Evolutionary conservation across 2,113 vertebrate species (phyloP).

Genomic region (Cromileptes altivelis): DNA sequence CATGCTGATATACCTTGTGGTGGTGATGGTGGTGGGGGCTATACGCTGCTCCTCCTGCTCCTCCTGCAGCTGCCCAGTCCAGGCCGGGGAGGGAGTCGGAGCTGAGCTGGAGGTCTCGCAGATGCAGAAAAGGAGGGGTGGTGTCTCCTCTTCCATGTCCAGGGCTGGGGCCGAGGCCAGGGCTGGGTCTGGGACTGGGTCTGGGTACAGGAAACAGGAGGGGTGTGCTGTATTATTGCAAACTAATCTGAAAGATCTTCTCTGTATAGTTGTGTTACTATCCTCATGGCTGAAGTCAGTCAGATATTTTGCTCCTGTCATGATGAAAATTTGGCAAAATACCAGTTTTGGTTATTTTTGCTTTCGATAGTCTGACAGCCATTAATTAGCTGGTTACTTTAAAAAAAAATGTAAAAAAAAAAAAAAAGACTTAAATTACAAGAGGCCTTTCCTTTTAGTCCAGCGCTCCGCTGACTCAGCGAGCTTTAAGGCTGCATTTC

Average conservation of each 20-base stretch:
- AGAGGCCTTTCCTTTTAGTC: too few relatives aligned
- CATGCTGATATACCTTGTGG: slow-evolving; percentile 41
- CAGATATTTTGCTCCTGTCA: not conserved
- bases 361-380: too few relatives aligned
- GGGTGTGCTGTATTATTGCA: not conserved
- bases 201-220: slow-evolving; percentile 14
- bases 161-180: slow-evolving; percentile 48
- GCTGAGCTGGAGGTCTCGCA: slow-evolving; percentile 86
- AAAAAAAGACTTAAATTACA: too few relatives aligned
- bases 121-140: slow-evolving; percentile 69
- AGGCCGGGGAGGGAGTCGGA: slow-evolving; percentile 82
- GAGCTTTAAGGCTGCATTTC: too few relatives aligned
- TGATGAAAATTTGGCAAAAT: not conserved
- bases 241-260: not conserved
- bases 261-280: not conserved
- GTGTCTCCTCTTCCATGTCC: slow-evolving; percentile 41
- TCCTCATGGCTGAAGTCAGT: not conserved
- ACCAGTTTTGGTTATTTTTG: not conserved
- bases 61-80: slow-evolving; percentile 35
- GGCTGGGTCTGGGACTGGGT: slow-evolving; percentile 62
- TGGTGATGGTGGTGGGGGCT: slow-evolving; percentile 57
- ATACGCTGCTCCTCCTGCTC: slow-evolving; percentile 20
- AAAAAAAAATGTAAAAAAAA: too few relatives aligned
- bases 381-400: too few relatives aligned
- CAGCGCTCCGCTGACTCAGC: too few relatives aligned